Evolutionary conservation across 2,113 vertebrate species (phyloP), one percentile per base, ranked within the genome.

Genomic region (Holacanthus passer): DNA sequence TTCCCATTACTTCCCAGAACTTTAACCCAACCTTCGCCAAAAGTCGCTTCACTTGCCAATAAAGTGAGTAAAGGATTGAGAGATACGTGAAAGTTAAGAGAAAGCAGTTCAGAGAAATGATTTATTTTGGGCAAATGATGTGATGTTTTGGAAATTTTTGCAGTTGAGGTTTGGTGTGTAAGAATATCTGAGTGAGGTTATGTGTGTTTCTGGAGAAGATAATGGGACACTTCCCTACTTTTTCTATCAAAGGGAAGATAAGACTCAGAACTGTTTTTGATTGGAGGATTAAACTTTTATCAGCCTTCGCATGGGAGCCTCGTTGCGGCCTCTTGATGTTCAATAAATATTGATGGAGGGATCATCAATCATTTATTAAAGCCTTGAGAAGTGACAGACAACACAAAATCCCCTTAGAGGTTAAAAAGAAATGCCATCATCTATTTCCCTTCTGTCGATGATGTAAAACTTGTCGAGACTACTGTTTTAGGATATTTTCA

Each of bases 301-400:
- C 29, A 90, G 70, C 73, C 56, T 71, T 68, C 6, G 22, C 35
- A 78, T 74, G 37, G 52, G 48, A 67, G 75, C 63, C 66, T 82
- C 77, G 66, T 66, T n/a, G 16, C 52, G 41, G 47, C 43, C 66
- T 63, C 79, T 80, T 90, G 86, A 94, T 91, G 83, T 89, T 92
- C 85, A 86, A 93, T 94, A 91, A 94, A 94, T 94, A 94, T 94
- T 93, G 87, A 94, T 90, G 65, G 63, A 53, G 37, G 22, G 16
- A 59, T 80, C 80, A 87, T 93, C 52, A 85, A 92, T 89, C 48
- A 89, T 94, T 90, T 47, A 94, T 84, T 55, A 60, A 82, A 86
- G 52, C 63, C 66, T 37, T 59, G 76, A 72, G 58, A 86, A 86
- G 79, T 45, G 80, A 79, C 56, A 73, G 71, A 77, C 53, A 59